A percentile compares a stretch with the other conserved stretches of the same genome.
phyloP scores from a whole-genome alignment of 2,797 vertebrate genomes.

The Sebastes steindachneri region DNA sequence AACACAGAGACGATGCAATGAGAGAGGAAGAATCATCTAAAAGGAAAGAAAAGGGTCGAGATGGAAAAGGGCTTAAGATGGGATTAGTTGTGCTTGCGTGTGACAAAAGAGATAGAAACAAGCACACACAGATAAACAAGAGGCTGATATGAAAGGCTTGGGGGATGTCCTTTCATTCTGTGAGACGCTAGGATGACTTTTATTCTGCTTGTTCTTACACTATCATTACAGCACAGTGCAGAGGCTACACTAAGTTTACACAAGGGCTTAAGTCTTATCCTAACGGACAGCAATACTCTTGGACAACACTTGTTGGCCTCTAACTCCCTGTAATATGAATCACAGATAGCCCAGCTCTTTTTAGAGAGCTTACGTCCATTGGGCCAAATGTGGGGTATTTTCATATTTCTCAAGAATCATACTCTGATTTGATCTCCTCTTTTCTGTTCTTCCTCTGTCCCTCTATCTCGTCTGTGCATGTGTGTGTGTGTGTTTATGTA shows the following conservation, averaged over 20 bases:
- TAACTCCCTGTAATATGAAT: slow-evolving; percentile 30
- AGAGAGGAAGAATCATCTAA: slow-evolving; percentile 32
- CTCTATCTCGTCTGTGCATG: background rate
- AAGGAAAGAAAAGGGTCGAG: slow-evolving; percentile 29
- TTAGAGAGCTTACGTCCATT: background rate
- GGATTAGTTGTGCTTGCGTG: slow-evolving; percentile 71
- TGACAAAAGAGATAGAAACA: slow-evolving; percentile 66
- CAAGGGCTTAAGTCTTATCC: slow-evolving; percentile 50
- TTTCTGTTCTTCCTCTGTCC: background rate
- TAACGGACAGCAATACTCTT: slow-evolving; percentile 33
- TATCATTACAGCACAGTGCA: slow-evolving; percentile 50
- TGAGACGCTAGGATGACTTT: slow-evolving; percentile 42
- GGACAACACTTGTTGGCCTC: slow-evolving; percentile 36
- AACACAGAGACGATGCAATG: slow-evolving; percentile 12
- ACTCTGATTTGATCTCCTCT: background rate
- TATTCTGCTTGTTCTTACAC: slow-evolving; percentile 51
- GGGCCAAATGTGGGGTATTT: slow-evolving; percentile 4
- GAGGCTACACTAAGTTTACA: slow-evolving; percentile 55
- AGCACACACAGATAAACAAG: slow-evolving; percentile 68
- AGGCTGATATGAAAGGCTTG: slow-evolving; percentile 53
- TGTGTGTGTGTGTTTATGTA: background rate
- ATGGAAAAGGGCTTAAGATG: slow-evolving; percentile 60
- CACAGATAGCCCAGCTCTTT: slow-evolving; percentile 27
- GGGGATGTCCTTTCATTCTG: slow-evolving; percentile 49
- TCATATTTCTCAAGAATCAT: slow-evolving; percentile 4